phyloP scores from a whole-genome alignment of 2,888 invertebrate genomes.

The Dicyrtoma fusca region DNA sequence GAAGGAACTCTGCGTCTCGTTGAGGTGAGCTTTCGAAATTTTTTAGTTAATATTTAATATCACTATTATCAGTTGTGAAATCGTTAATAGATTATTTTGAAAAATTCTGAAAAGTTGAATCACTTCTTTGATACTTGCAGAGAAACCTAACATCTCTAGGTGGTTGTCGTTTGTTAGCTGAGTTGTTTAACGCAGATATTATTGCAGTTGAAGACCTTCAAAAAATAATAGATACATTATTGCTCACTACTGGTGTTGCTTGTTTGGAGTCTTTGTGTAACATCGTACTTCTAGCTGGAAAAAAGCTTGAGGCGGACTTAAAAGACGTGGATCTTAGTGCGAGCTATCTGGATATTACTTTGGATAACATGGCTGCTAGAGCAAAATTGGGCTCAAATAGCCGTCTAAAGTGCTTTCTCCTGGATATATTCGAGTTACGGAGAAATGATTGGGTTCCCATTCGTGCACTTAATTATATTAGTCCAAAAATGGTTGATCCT shows the following conservation, averaged over 20 bases:
- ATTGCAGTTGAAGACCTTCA: slow-evolving; percentile 39
- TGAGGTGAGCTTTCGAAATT: slow-evolving; percentile 14
- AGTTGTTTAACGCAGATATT: slow-evolving; percentile 50
- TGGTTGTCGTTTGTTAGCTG: slow-evolving; percentile 47
- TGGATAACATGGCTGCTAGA: slow-evolving; percentile 22
- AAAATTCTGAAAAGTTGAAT: no score
- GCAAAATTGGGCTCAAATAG: neutral
- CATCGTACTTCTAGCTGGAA: slow-evolving; percentile 31
- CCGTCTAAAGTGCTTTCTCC: slow-evolving; percentile 35
- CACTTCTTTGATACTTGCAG: slow-evolving; percentile 22
- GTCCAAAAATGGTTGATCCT: slow-evolving; percentile 26
- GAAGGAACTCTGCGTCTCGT: slow-evolving; percentile 18
- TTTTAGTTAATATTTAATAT: no score
- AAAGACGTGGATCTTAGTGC: slow-evolving; percentile 19
- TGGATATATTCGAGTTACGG: slow-evolving; percentile 31
- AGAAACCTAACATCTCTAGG: slow-evolving; percentile 42
- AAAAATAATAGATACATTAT: slow-evolving; percentile 22
- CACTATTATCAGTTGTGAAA: no score
- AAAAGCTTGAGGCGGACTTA: slow-evolving; percentile 33
- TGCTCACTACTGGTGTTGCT: slow-evolving; percentile 25
- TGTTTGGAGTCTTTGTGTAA: slow-evolving; percentile 34
- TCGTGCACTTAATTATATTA: slow-evolving; percentile 36
- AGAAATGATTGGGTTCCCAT: slow-evolving; percentile 29
- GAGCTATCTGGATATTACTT: slow-evolving; percentile 20
- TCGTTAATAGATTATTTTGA: no score